Evolutionary conservation across 2,113 vertebrate genomes (phyloP), one percentile per base, ranked within the genome.

Genomic region (Pelvicachromis taeniatus): DNA sequence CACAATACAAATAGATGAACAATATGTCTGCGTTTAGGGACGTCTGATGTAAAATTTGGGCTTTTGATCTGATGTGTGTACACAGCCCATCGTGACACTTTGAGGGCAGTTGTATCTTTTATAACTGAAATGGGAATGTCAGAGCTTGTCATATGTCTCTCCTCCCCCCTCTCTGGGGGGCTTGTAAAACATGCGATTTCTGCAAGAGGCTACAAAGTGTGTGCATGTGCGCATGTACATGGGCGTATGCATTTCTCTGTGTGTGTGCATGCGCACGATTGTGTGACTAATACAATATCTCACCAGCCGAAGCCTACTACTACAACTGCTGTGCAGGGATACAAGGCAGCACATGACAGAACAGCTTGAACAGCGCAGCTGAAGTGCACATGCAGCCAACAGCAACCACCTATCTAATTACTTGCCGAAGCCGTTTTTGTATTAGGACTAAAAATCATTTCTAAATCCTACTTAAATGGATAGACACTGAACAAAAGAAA

Each of bases 151-250:
- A 94, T 85, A 84, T 35, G 53, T 85, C 78, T 91, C 80, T 81
- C 88, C 81, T 81, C 80, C 87, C 75, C 38, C 70, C 83, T 91
- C 91, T 90, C 88, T 19, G 3, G 90, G 90, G 88, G 89, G 85
- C 90, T 87, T 94, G 92, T 94, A 92, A 91, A 94, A 93, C 90
- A 92, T 93, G 92, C 85, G 89, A 94, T 92, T 91, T 91, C 80
- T 84, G 55, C 88, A 77, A 88, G 81, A 87, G 78, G 54, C 50
- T 56, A 13, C 42, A 54, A 59, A 78, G 78, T 33, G 65, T 59
- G 85, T 88, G 90, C 21, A 19, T 2, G 10, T n/a, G 50, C 3
- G 59, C 11, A 21, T n/a, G 52, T 26, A 4, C 58, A 65, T 12
- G 77, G 31, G 33, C 21, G 65, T 6, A n/a, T 12, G 70, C 52